phyloP scores from a whole-genome alignment of 2,888 invertebrate genomes.

The Pedicia rivosa region DNA sequence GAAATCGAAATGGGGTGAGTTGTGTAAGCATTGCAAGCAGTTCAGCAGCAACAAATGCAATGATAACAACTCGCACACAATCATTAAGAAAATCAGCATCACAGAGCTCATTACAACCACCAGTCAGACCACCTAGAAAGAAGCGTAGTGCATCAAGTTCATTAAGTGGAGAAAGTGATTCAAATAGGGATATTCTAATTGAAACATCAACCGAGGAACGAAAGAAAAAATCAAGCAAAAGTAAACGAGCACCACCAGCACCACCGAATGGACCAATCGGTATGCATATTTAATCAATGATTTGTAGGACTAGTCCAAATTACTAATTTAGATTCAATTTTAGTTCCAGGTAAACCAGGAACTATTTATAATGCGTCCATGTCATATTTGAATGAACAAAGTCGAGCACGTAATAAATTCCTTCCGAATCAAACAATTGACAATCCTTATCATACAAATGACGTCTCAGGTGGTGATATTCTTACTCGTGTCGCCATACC shows the following conservation, averaged over 20 bases:
- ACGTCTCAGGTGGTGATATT: slow-evolving; percentile 57
- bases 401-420: not conserved
- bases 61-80: slow-evolving; percentile 19
- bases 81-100: slow-evolving; percentile 23
- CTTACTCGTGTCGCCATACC: slow-evolving; percentile 76
- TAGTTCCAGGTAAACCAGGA: not conserved
- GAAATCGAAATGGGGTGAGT: slow-evolving; percentile 57
- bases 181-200: slow-evolving; percentile 32
- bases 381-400: slow-evolving; percentile 11
- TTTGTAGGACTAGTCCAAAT: no score
- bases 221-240: slow-evolving; percentile 40
- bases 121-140: slow-evolving; percentile 51
- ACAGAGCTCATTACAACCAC: slow-evolving; percentile 10
- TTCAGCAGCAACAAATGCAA: slow-evolving; percentile 27
- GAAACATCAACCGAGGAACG: slow-evolving; percentile 35
- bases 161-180: slow-evolving; percentile 43
- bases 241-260: slow-evolving; percentile 37
- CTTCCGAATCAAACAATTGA: not conserved
- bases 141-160: slow-evolving; percentile 51
- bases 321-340: no score
- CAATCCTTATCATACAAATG: slow-evolving; percentile 10
- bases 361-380: slow-evolving; percentile 10
- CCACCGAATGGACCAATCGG: slow-evolving; percentile 23
- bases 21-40: slow-evolving; percentile 61
- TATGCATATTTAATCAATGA: not conserved